Evolutionary conservation across 2,888 invertebrate genomes (phyloP).

Genomic region (Drosophila greeni): DNA sequence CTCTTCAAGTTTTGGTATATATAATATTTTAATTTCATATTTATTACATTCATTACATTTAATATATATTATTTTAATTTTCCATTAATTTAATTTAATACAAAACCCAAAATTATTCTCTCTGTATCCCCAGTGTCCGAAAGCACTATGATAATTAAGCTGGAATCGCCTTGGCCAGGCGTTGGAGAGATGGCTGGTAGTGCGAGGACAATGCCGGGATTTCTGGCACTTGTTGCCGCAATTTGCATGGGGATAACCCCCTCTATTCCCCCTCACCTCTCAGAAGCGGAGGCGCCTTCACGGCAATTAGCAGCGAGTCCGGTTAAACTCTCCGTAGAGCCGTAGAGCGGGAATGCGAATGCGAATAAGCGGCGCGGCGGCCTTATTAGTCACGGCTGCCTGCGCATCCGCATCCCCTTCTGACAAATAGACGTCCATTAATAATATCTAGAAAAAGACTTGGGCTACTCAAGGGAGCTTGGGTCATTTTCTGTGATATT

Average conservation of each 20-base stretch:
- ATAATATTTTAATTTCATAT: too few species aligned
- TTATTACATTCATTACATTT: too few species aligned
- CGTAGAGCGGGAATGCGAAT: conserved; percentile 38
- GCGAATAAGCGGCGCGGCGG: conserved; percentile 31
- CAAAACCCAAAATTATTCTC: background rate
- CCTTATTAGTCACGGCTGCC: conserved; percentile 69
- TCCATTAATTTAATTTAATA: background rate
- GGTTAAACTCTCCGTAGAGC: conserved; percentile 50
- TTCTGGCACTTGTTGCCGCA: conserved; percentile 68
- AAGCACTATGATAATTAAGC: conserved; percentile 69
- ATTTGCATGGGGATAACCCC: conserved; percentile 53
- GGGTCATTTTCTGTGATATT: conserved; percentile 28
- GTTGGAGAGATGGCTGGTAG: background rate
- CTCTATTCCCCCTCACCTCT: background rate
- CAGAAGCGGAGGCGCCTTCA: conserved; percentile 62
- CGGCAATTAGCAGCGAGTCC: conserved; percentile 62
- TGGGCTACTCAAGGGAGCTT: conserved; percentile 3
- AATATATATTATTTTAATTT: too few species aligned
- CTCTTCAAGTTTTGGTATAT: too few species aligned
- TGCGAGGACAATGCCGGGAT: conserved; percentile 26
- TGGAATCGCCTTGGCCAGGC: conserved; percentile 20
- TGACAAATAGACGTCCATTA: conserved; percentile 67
- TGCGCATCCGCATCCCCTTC: conserved; percentile 46
- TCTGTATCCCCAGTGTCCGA: conserved; percentile 17
- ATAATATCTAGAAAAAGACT: conserved; percentile 49